phyloP scores from a whole-genome alignment of 2,113 vertebrate species.

The Actinemys pallida region DNA sequence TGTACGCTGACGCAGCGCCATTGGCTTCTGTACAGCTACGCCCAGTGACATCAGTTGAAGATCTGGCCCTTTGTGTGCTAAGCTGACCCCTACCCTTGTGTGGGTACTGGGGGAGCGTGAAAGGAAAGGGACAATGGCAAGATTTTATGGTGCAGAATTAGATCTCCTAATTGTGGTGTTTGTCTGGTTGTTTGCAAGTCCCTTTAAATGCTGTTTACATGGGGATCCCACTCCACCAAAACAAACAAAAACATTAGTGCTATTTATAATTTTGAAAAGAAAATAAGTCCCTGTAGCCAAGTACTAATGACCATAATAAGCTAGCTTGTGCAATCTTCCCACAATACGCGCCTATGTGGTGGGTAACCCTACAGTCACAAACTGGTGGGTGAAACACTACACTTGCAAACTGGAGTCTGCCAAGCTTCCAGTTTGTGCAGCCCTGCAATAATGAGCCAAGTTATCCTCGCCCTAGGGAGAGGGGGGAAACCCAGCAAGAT shows the following conservation, averaged over 20 bases:
- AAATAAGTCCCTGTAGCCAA: background rate
- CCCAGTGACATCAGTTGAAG: fast-evolving
- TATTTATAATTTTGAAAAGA: background rate
- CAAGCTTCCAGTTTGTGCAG: background rate
- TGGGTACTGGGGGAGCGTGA: background rate
- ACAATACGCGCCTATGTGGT: background rate
- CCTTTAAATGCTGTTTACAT: background rate
- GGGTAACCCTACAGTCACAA: background rate
- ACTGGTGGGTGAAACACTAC: background rate
- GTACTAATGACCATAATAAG: fast-evolving
- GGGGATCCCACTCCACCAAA: background rate
- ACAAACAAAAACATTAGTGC: fast-evolving
- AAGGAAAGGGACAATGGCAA: background rate
- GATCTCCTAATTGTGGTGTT: background rate
- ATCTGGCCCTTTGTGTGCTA: background rate
- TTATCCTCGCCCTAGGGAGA: background rate
- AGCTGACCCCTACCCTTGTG: background rate
- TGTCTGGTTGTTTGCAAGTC: background rate
- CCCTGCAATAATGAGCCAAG: background rate
- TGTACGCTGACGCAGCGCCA: fast-evolving
- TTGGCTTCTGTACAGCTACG: fast-evolving
- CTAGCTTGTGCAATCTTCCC: fast-evolving
- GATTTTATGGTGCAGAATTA: background rate
- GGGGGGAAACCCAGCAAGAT: background rate
- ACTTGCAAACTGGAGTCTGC: background rate